phyloP scores from a whole-genome alignment of 2,797 vertebrate species.

The Danio kyathit region DNA sequence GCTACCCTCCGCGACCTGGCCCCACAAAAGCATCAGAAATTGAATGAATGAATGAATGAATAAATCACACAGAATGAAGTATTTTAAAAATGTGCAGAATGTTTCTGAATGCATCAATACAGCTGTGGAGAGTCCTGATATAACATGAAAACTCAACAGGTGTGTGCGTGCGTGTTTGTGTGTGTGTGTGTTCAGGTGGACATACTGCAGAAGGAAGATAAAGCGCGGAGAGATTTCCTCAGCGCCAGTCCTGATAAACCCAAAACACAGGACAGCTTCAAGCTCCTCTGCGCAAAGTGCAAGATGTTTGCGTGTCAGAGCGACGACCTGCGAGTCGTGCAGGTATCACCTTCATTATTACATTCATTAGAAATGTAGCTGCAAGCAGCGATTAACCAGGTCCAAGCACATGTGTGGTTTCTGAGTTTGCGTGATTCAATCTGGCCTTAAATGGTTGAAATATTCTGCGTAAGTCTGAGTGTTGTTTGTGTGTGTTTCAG shows the following conservation, averaged over 20 bases:
- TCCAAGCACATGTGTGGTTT: no score
- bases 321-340: conserved; percentile 55
- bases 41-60: no score
- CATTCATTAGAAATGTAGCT: no score
- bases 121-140: no score
- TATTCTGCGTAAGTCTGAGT: not conserved
- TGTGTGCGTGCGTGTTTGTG: conserved; percentile 51
- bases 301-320: conserved; percentile 52
- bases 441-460: not conserved
- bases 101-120: no score
- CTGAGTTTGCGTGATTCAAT: no score
- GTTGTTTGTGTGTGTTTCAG: conserved; percentile 59
- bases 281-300: conserved; percentile 62
- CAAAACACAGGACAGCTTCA: conserved; percentile 34
- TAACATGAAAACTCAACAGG: not conserved
- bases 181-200: conserved; percentile 58
- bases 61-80: no score
- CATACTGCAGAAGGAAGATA: conserved; percentile 52
- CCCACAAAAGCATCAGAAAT: no score
- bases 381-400: no score
- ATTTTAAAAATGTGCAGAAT: no score
- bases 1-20: no score
- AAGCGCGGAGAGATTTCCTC: conserved; percentile 17
- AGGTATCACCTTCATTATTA: conserved; percentile 25
- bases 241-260: conserved; percentile 35